Percentiles rank a stretch among this genome's conserved stretches.
Conservation (phyloP, 1,140 invertebrate genomes). For the Heliothis virescens region DNA sequence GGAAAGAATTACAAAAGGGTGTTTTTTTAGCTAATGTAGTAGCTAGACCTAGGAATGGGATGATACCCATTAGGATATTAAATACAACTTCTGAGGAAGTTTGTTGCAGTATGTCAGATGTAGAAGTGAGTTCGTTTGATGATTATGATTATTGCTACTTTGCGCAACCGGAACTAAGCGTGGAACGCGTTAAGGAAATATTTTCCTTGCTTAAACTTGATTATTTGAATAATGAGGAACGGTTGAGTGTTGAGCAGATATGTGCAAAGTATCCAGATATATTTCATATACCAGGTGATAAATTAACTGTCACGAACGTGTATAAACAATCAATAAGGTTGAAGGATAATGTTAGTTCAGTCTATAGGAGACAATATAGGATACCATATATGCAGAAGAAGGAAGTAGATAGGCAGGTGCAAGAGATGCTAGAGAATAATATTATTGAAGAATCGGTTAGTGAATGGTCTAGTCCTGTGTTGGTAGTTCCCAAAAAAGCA, state of each 20-base stretch:
- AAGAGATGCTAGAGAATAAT: background rate
- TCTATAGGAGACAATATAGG: conserved; percentile 13
- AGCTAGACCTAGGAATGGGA: conserved; percentile 22
- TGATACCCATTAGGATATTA: conserved; percentile 21
- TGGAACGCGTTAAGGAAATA: conserved; percentile 16
- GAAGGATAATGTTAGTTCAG: conserved; percentile 6
- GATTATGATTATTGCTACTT: conserved; percentile 21
- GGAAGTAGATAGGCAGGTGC: background rate
- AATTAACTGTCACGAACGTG: too few species aligned
- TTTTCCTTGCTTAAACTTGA: conserved; percentile 15
- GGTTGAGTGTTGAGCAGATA: too few species aligned
- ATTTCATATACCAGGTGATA: too few species aligned
- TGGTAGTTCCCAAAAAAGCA: background rate
- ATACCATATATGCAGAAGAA: conserved; percentile 12
- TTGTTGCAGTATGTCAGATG: background rate
- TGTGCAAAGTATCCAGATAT: too few species aligned
- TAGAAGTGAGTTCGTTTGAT: background rate
- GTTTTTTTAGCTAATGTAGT: conserved; percentile 24
- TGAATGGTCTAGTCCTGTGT: conserved; percentile 7
- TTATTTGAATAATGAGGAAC: background rate
- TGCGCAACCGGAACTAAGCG: background rate
- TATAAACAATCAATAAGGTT: conserved; percentile 10
- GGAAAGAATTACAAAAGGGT: background rate
- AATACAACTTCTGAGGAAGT: conserved; percentile 29
- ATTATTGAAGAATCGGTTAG: conserved; percentile 1